phyloP scores from a whole-genome alignment of 2,113 vertebrate genomes.

The Epinephelus lanceolatus region DNA sequence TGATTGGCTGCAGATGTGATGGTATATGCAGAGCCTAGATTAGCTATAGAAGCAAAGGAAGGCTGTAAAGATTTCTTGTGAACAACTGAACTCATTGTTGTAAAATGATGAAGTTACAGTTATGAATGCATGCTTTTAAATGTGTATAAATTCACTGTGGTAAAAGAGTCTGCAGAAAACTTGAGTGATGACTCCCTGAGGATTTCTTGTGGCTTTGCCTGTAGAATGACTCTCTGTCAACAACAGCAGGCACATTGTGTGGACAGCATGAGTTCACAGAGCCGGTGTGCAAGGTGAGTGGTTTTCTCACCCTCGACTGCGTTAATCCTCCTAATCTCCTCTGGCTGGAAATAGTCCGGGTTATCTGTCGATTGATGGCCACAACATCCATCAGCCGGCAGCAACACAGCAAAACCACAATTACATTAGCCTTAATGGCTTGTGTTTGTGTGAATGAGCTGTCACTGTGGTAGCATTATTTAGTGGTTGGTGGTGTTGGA shows the following conservation, averaged over 20 bases:
- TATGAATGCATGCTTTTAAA: not conserved
- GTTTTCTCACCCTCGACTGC: constrained; percentile 30
- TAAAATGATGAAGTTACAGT: not conserved
- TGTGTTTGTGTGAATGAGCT: constrained; percentile 3
- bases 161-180: not conserved
- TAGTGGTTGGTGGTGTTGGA: not conserved
- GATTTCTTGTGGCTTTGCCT: not conserved
- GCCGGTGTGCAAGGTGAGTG: constrained; percentile 21
- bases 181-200: not conserved
- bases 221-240: constrained; percentile 14
- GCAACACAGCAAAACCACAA: not conserved
- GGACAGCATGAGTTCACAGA: constrained; percentile 19
- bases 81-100: not conserved
- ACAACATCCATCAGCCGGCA: constrained; percentile 31
- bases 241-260: not conserved
- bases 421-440: not conserved
- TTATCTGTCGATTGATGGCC: constrained; percentile 38
- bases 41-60: not conserved
- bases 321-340: constrained; percentile 61
- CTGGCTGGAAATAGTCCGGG: constrained; percentile 53
- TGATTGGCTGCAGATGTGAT: not conserved
- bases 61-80: not conserved
- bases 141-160: not conserved
- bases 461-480: not conserved
- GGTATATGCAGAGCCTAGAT: not conserved